phyloP scores from a whole-genome alignment of 2,113 vertebrate species.

The Salvelinus sp. region DNA sequence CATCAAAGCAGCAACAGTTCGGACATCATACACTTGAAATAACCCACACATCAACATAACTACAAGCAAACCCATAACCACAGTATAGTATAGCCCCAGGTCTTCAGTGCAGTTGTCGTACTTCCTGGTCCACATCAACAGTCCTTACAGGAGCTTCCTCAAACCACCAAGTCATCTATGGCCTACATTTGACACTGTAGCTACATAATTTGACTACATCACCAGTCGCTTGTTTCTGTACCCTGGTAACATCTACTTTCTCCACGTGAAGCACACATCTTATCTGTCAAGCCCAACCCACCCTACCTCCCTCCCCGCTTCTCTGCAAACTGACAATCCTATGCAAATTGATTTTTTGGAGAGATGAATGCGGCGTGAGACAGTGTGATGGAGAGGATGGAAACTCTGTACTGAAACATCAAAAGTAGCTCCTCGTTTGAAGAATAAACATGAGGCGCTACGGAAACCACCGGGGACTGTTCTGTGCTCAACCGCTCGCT shows the following conservation, averaged over 20 bases:
- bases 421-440: slow-evolving; percentile 53
- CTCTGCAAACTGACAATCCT: neutral
- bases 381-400: slow-evolving; percentile 15
- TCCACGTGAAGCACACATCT: neutral
- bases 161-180: neutral
- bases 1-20: no score
- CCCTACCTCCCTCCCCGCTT: neutral
- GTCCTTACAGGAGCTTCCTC: neutral
- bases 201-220: neutral
- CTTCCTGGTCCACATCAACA: neutral
- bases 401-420: slow-evolving; percentile 67
- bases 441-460: slow-evolving; percentile 38
- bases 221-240: neutral
- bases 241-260: neutral
- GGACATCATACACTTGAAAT: no score
- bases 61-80: neutral
- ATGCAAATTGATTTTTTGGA: neutral
- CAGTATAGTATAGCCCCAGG: neutral
- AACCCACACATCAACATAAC: neutral
- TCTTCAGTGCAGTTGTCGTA: neutral
- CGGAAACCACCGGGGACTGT: slow-evolving; percentile 42
- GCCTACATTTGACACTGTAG: neutral
- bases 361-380: slow-evolving; percentile 11
- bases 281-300: neutral
- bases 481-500: slow-evolving; percentile 12